These are phyloP conservation scores for Myotis davidii DNA, from an alignment of 2,113 vertebrate species.

Conservation along the genomic window DNA sequence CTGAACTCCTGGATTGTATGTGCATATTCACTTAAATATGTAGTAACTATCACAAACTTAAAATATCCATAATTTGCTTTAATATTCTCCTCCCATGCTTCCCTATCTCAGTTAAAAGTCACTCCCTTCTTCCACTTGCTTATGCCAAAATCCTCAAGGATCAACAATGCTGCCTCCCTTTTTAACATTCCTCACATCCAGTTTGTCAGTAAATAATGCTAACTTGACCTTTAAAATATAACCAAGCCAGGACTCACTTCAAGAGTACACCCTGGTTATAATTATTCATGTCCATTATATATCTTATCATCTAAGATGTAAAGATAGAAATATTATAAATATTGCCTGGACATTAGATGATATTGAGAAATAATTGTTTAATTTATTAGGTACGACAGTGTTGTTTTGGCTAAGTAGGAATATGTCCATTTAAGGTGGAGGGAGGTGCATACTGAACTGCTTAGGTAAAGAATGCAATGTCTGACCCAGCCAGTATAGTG, in stretches of 20 bases:
- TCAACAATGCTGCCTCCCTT: not conserved
- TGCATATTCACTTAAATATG: not conserved
- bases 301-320: not conserved
- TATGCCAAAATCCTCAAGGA: not conserved
- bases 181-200: not conserved
- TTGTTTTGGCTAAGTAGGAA: not conserved
- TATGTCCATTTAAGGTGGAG: not conserved
- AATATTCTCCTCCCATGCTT: not conserved
- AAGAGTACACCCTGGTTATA: not conserved
- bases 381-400: not conserved
- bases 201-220: not conserved
- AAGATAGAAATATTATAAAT: not conserved
- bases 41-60: not conserved
- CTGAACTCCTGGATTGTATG: not conserved
- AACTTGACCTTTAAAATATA: not conserved
- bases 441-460: not conserved
- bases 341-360: not conserved
- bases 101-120: not conserved
- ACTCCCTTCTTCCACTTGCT: not conserved
- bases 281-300: not conserved
- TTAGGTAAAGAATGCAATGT: not conserved
- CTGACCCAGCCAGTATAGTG: no score
- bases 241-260: not conserved
- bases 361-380: not conserved
- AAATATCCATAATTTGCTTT: not conserved